Evolutionary conservation across 2,113 vertebrate species (phyloP).

Genomic region (Toxotes jaculatrix): DNA sequence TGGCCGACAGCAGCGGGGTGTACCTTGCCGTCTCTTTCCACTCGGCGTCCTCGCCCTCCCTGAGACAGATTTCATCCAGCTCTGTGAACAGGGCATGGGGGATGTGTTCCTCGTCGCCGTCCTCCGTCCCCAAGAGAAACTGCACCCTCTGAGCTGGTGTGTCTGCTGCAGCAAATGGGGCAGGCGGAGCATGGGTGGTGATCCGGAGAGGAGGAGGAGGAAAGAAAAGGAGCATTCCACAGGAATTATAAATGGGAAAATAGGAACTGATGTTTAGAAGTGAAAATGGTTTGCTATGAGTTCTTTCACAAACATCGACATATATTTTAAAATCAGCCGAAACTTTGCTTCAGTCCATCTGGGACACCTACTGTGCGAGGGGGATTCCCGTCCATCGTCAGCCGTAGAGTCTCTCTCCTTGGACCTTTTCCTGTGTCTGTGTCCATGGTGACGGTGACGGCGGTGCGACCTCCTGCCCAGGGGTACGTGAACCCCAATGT

Average conservation of each 20-base stretch:
- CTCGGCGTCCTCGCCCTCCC: constrained; percentile 95
- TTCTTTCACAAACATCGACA: background rate
- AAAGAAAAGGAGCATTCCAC: background rate
- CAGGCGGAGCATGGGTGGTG: background rate
- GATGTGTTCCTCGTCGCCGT: constrained; percentile 98
- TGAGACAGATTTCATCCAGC: constrained; percentile 97
- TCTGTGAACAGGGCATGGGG: constrained; percentile 98
- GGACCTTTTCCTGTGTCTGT: constrained; percentile 97
- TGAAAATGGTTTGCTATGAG: background rate
- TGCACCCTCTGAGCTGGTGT: constrained; percentile 98
- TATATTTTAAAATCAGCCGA: background rate
- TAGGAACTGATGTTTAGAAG: background rate
- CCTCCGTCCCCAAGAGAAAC: constrained; percentile 97
- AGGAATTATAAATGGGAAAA: background rate
- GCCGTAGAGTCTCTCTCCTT: constrained; percentile 93
- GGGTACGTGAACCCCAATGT: constrained; percentile 98
- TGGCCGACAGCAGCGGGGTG: background rate
- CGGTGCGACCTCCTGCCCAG: constrained; percentile 95
- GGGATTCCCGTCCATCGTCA: constrained; percentile 95
- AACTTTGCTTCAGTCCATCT: background rate
- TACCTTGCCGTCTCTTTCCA: constrained; percentile 99
- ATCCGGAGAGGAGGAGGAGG: background rate
- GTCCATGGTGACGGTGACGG: constrained; percentile 95
- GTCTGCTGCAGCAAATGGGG: constrained; percentile 79
- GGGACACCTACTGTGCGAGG: constrained; percentile 90